Conservation (phyloP, 2,888 invertebrate species). For the Ophion costatus region DNA sequence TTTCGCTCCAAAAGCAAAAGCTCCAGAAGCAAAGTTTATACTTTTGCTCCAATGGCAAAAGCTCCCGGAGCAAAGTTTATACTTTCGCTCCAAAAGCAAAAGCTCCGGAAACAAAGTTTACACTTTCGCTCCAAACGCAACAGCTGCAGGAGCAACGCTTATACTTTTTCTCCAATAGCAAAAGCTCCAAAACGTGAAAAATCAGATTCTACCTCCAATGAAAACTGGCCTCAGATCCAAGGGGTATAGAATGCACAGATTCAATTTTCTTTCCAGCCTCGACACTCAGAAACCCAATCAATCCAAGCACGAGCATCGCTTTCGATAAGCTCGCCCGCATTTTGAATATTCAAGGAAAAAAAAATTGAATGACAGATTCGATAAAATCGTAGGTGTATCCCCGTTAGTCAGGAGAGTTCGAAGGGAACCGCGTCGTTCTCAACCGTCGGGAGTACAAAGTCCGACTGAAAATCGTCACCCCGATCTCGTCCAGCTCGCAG, state of each 20-base stretch:
- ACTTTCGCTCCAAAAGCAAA: no score
- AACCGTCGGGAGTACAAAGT: slow-evolving; percentile 3
- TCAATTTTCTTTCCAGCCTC: slow-evolving; percentile 33
- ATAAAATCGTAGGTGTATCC: no score
- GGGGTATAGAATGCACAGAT: slow-evolving; percentile 77
- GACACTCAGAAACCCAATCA: slow-evolving; percentile 4
- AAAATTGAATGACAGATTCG: neutral
- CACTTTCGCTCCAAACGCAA: slow-evolving; percentile 75
- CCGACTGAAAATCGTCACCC: slow-evolving; percentile 37
- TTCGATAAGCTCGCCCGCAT: slow-evolving; percentile 28
- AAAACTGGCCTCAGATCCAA: slow-evolving; percentile 79
- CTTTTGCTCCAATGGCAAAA: no score
- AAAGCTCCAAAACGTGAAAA: neutral
- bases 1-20: no score
- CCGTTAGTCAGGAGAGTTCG: no score
- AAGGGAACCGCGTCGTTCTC: no score
- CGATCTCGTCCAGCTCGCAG: slow-evolving; percentile 2
- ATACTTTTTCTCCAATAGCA: neutral
- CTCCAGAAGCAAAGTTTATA: no score
- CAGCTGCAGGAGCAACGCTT: neutral
- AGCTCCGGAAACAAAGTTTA: no score
- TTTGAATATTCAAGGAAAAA: neutral
- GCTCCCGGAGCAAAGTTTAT: no score
- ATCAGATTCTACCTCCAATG: slow-evolving; percentile 78
- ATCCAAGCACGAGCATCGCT: slow-evolving; percentile 10